Percentiles rank a stretch among this genome's conserved stretches.
These are phyloP conservation scores for Anodontia alba DNA, from an alignment of 2,888 invertebrate species.

Conservation along the genomic window DNA sequence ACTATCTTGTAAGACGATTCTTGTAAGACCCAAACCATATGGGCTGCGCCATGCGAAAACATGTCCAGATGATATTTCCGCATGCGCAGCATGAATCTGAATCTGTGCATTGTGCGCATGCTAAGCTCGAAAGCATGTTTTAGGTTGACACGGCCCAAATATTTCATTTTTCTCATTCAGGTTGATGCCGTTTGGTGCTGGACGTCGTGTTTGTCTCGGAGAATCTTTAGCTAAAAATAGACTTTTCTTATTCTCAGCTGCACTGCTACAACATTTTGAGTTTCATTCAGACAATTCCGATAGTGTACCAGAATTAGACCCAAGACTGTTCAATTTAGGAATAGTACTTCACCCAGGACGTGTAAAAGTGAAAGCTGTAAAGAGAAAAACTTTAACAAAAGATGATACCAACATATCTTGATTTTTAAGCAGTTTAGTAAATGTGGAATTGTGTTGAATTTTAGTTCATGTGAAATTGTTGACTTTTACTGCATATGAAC, in stretches of 20 bases:
- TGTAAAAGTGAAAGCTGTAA: slow-evolving; percentile 67
- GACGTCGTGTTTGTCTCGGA: slow-evolving; percentile 79
- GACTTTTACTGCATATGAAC: too few species aligned
- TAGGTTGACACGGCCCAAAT: too few species aligned
- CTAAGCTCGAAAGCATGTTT: too few species aligned
- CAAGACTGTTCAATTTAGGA: slow-evolving; percentile 76
- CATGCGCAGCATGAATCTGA: too few species aligned
- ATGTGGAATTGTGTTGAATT: too few species aligned
- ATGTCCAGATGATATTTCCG: too few species aligned
- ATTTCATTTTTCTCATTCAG: slow-evolving; percentile 44
- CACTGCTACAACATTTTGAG: slow-evolving; percentile 71
- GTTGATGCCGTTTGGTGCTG: slow-evolving; percentile 79
- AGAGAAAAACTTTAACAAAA: slow-evolving; percentile 5
- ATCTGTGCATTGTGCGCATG: too few species aligned
- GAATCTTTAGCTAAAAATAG: slow-evolving; percentile 80
- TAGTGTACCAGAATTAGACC: slow-evolving; percentile 67
- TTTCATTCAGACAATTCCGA: slow-evolving; percentile 57
- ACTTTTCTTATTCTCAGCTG: slow-evolving; percentile 76
- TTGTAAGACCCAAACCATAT: too few species aligned
- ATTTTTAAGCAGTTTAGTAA: not conserved
- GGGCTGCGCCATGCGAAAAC: too few species aligned
- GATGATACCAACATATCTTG: not conserved
- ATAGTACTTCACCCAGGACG: slow-evolving; percentile 78
- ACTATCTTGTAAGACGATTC: too few species aligned
- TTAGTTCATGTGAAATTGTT: too few species aligned